Conservation (phyloP, 2,113 vertebrate genomes). For the Cyprichromis sp. region DNA sequence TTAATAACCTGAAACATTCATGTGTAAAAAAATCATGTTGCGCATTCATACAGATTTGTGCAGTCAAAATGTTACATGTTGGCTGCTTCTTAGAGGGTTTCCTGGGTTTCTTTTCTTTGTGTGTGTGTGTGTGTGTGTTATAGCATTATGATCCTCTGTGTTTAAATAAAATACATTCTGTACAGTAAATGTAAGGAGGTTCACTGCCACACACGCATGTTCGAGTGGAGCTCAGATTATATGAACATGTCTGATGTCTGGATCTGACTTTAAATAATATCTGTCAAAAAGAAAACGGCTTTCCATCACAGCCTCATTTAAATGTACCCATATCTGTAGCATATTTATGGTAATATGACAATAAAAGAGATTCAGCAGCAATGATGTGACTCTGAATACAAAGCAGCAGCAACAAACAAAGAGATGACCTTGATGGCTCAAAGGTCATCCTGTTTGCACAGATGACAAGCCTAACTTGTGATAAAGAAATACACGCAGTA, state of each 20-base stretch:
- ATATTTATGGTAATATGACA: slow-evolving; percentile 35
- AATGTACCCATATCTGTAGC: slow-evolving; percentile 19
- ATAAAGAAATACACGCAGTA: slow-evolving; percentile 29
- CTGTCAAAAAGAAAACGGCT: slow-evolving; percentile 45
- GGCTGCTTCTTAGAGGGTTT: not conserved
- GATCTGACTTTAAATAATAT: slow-evolving; percentile 42
- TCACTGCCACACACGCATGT: not conserved
- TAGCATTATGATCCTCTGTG: not conserved
- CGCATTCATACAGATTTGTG: not conserved
- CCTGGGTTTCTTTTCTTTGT: not conserved
- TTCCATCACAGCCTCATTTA: slow-evolving; percentile 22
- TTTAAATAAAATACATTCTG: not conserved
- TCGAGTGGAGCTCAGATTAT: slow-evolving; percentile 9
- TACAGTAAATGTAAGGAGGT: not conserved
- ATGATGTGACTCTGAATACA: slow-evolving; percentile 30
- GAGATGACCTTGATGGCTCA: slow-evolving; percentile 15
- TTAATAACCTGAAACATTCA: not conserved
- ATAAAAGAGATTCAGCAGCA: not conserved
- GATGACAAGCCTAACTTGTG: not conserved
- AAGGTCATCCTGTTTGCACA: not conserved
- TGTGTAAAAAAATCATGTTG: not conserved
- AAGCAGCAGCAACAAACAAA: slow-evolving; percentile 33
- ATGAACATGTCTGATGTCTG: slow-evolving; percentile 10
- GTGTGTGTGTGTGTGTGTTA: not conserved
- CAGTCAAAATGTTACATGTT: not conserved